phyloP scores from a whole-genome alignment of 1,140 invertebrate genomes.

The Ladona fulva region DNA sequence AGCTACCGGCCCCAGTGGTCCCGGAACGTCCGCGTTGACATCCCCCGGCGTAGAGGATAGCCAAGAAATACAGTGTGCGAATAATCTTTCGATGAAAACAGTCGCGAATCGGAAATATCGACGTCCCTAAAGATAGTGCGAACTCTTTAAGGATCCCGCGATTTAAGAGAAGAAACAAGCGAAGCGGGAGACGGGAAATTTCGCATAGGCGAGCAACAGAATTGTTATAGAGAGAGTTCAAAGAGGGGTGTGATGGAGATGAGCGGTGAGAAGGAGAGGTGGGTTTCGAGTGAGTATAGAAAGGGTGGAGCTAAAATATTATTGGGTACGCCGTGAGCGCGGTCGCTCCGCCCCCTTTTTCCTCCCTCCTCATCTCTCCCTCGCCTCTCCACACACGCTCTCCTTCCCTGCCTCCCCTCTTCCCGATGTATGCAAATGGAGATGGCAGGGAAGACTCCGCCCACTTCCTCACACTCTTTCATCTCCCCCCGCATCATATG shows the following conservation, averaged over 20 bases:
- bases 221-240: not conserved
- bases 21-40: too few species aligned
- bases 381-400: not conserved
- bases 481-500: not conserved
- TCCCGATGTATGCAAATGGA: not conserved
- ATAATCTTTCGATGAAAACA: too few species aligned
- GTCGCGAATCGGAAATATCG: too few species aligned
- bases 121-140: too few species aligned
- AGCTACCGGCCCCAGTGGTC: too few species aligned
- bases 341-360: not conserved
- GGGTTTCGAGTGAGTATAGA: not conserved
- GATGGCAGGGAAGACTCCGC: not conserved
- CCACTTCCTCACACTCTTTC: not conserved
- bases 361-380: not conserved
- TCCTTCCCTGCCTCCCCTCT: not conserved
- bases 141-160: too few species aligned
- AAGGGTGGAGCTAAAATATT: slow-evolving; percentile 9
- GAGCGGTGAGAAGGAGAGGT: not conserved
- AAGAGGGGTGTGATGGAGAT: not conserved
- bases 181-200: not conserved
- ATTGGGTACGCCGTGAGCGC: not conserved
- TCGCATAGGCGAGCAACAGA: not conserved
- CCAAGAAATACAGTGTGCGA: too few species aligned
- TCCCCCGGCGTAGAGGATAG: too few species aligned
- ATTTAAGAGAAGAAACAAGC: not conserved